phyloP scores from a whole-genome alignment of 2,113 vertebrate genomes.

The Anthoscopus minutus region DNA sequence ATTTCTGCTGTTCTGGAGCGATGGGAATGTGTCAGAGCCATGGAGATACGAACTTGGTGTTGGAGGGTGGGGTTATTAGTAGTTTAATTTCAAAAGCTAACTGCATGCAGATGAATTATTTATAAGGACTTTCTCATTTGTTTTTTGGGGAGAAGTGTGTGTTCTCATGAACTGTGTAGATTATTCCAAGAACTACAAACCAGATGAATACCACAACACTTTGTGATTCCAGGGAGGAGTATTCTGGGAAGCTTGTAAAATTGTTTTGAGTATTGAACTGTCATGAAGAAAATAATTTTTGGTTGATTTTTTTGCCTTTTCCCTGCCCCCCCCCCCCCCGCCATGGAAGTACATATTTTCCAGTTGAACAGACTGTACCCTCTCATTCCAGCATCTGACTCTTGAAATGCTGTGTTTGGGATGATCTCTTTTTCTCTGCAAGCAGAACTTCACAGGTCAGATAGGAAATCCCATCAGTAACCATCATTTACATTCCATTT shows the following conservation, averaged over 20 bases:
- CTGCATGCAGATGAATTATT: not conserved
- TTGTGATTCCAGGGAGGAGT: not conserved
- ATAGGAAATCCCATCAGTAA: not conserved
- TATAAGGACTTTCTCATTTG: not conserved
- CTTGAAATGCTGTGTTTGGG: not conserved
- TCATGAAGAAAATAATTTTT: not conserved
- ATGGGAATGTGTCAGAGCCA: not conserved
- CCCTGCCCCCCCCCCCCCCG: too few relatives aligned
- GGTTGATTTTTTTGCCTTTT: not conserved
- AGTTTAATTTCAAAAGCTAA: not conserved
- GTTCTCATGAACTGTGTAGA: not conserved
- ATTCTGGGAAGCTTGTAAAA: conserved; percentile 34
- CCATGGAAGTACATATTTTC: not conserved
- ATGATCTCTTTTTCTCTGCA: not conserved
- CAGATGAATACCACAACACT: not conserved
- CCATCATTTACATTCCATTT: not conserved
- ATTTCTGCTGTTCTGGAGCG: not conserved
- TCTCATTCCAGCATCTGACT: not conserved
- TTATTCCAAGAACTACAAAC: conserved; percentile 37
- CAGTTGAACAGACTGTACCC: not conserved
- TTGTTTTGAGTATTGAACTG: not conserved
- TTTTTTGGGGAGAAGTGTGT: not conserved
- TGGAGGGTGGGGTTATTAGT: not conserved
- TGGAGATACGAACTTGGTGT: not conserved
- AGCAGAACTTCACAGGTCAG: not conserved